phyloP scores from a whole-genome alignment of 2,888 invertebrate species.

The Anorthoa munda region DNA sequence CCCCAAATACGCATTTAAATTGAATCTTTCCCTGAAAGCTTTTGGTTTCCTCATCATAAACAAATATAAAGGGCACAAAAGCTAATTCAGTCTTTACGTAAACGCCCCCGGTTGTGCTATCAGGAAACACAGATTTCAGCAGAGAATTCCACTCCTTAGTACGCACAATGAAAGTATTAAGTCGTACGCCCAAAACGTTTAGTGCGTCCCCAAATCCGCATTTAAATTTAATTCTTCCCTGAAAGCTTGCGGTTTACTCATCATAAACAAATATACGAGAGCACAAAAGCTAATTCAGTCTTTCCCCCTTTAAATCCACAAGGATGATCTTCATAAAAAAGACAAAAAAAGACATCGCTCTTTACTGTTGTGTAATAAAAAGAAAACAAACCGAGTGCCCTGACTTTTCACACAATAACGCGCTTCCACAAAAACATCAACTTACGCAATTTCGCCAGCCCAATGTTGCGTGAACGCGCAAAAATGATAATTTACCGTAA shows the following conservation, averaged over 20 bases:
- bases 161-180: too few species aligned
- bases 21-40: neutral
- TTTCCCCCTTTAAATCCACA: slow-evolving; percentile 6
- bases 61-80: slow-evolving; percentile 12
- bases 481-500: slow-evolving; percentile 69
- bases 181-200: too few species aligned
- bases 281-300: slow-evolving; percentile 24
- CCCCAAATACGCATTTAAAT: neutral
- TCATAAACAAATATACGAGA: slow-evolving; percentile 16
- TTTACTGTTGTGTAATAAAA: slow-evolving; percentile 58
- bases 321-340: slow-evolving; percentile 18
- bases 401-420: slow-evolving; percentile 67
- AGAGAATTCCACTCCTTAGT: neutral
- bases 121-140: neutral
- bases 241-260: slow-evolving; percentile 3
- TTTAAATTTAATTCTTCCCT: neutral
- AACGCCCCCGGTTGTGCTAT: too few species aligned
- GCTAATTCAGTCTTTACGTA: slow-evolving; percentile 22
- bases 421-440: slow-evolving; percentile 56
- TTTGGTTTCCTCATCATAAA: slow-evolving; percentile 12
- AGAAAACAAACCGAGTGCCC: slow-evolving; percentile 57
- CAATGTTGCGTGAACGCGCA: slow-evolving; percentile 67
- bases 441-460: slow-evolving; percentile 58
- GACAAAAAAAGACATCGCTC: slow-evolving; percentile 1
- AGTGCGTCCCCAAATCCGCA: neutral